Conservation (phyloP, 1,140 invertebrate species). For the Aradophagus sp. region DNA sequence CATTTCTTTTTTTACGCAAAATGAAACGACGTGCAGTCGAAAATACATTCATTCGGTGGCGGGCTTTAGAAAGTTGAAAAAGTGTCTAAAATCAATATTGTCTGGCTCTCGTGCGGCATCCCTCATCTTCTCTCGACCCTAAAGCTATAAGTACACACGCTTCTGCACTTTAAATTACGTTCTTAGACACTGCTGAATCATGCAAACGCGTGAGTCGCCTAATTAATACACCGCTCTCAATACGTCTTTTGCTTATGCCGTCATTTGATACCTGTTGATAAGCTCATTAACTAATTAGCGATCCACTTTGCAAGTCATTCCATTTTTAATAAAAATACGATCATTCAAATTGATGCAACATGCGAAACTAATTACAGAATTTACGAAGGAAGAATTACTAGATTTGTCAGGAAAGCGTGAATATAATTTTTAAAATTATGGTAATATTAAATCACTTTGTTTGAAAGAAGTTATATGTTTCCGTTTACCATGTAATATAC, state of each 20-base stretch:
- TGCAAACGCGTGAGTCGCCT: conserved; percentile 26
- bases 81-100: conserved; percentile 43
- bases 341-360: too few species aligned
- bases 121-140: conserved; percentile 19
- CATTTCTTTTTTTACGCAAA: too few species aligned
- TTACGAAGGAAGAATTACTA: too few species aligned
- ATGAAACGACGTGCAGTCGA: too few species aligned
- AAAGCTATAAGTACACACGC: conserved; percentile 8
- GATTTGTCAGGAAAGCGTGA: too few species aligned
- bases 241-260: conserved; percentile 2
- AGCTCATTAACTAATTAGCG: conserved; percentile 7
- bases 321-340: too few species aligned
- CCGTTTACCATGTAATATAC: too few species aligned
- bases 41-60: conserved; percentile 3
- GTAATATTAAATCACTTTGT: too few species aligned
- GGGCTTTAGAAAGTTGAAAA: conserved; percentile 31
- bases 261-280: conserved; percentile 27
- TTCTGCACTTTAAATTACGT: conserved; percentile 26
- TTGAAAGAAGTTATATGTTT: too few species aligned
- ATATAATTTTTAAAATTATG: too few species aligned
- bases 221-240: conserved; percentile 30
- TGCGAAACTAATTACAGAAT: too few species aligned
- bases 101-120: conserved; percentile 32
- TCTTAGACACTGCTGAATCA: conserved; percentile 33
- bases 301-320: too few species aligned